phyloP scores from a whole-genome alignment of 2,888 invertebrate species.

The Yponomeuta malinellus region DNA sequence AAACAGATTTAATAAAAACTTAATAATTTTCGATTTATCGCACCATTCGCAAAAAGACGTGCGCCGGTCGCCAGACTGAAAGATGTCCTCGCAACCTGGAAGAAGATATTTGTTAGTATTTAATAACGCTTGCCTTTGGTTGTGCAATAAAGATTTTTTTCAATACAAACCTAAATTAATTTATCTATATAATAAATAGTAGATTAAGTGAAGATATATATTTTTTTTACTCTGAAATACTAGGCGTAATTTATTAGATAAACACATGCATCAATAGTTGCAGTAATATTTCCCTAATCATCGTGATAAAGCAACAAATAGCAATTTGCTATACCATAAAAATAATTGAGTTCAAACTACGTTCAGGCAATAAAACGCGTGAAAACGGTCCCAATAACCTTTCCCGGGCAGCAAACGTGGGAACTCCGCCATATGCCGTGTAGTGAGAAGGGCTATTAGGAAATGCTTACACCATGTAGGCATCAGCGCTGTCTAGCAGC shows the following conservation, averaged over 20 bases:
- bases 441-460: conserved; percentile 59
- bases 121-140: no score
- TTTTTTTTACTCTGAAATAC: no score
- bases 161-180: no score
- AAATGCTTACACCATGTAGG: conserved; percentile 50
- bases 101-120: no score
- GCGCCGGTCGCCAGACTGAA: no score
- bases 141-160: no score
- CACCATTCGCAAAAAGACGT: no score
- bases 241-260: background rate
- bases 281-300: conserved; percentile 68
- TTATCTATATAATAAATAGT: no score
- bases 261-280: conserved; percentile 51
- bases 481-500: conserved; percentile 46
- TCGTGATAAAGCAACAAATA: conserved; percentile 74
- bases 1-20: no score
- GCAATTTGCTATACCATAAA: conserved; percentile 73
- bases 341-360: conserved; percentile 76
- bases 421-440: conserved; percentile 54
- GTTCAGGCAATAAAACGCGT: conserved; percentile 74
- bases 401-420: conserved; percentile 60
- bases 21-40: no score
- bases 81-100: no score
- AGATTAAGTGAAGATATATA: no score
- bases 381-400: conserved; percentile 73